phyloP scores from a whole-genome alignment of 2,797 vertebrate species.

The Anguilla obscura region DNA sequence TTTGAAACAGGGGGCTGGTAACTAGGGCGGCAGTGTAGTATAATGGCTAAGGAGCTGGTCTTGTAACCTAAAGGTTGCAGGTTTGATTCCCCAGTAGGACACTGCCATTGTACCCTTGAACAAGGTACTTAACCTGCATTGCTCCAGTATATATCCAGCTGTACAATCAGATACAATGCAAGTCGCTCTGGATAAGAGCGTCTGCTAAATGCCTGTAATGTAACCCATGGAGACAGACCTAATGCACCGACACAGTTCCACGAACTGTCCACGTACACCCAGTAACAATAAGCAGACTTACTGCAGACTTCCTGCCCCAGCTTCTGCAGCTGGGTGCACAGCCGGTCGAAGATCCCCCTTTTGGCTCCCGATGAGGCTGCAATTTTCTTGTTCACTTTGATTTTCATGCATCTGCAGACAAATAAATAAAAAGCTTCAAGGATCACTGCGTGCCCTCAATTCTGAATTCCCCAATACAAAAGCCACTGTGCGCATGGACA shows the following conservation, averaged over 20 bases:
- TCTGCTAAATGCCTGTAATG: no score
- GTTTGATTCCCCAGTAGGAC: no score
- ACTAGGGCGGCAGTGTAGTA: no score
- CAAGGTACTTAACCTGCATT: no score
- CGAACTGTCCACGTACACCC: background rate
- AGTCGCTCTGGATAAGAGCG: no score
- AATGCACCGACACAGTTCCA: background rate
- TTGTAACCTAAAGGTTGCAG: no score
- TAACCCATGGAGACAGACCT: background rate
- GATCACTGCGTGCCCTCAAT: background rate
- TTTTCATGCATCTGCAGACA: slow-evolving; percentile 76
- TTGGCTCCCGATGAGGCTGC: slow-evolving; percentile 74
- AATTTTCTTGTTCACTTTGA: slow-evolving; percentile 83
- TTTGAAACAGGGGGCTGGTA: background rate
- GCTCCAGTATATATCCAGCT: no score
- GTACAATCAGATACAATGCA: no score
- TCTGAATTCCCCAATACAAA: background rate
- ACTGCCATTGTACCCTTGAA: no score
- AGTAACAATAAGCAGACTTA: slow-evolving; percentile 59
- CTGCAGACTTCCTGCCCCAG: slow-evolving; percentile 70
- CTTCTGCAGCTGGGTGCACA: slow-evolving; percentile 77
- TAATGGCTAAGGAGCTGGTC: no score
- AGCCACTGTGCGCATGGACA: background rate
- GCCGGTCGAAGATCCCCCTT: slow-evolving; percentile 78
- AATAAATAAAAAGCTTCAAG: slow-evolving; percentile 22